A percentile compares a stretch with the other conserved stretches of the same genome.
Evolutionary conservation across 2,797 vertebrate species (phyloP).

Genomic region (Notolepis coatsorum): DNA sequence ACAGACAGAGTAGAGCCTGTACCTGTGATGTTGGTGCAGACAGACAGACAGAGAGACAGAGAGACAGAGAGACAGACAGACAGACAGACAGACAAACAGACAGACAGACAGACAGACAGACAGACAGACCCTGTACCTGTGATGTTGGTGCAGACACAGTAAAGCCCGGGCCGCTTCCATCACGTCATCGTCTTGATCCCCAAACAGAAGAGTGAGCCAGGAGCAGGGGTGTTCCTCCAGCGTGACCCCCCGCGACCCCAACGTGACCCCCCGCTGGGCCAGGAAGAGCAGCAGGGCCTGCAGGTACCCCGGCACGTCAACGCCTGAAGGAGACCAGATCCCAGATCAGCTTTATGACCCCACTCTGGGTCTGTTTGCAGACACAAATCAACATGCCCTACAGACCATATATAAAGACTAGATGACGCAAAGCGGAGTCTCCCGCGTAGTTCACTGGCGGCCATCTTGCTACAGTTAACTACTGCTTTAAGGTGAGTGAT

Average conservation of each 20-base stretch:
- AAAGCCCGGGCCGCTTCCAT: slow-evolving; percentile 88
- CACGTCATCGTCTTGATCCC: slow-evolving; percentile 97
- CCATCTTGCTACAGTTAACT: too few relatives aligned
- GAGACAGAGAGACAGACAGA: too few relatives aligned
- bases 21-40: slow-evolving; percentile 82
- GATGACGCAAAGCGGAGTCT: too few relatives aligned
- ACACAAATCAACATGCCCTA: too few relatives aligned
- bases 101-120: neutral
- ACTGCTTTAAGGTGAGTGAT: too few relatives aligned
- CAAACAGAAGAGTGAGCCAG: slow-evolving; percentile 87
- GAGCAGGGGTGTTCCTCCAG: slow-evolving; percentile 80
- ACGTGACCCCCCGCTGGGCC: slow-evolving; percentile 55
- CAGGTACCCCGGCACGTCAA: slow-evolving; percentile 47
- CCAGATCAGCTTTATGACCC: neutral
- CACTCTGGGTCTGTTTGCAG: too few relatives aligned
- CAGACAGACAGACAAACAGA: neutral
- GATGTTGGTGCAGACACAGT: slow-evolving; percentile 82
- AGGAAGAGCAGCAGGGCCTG: slow-evolving; percentile 79
- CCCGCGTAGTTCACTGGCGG: too few relatives aligned
- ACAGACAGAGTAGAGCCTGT: neutral
- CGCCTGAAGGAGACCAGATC: slow-evolving; percentile 33
- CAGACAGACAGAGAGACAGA: too few relatives aligned
- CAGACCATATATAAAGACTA: too few relatives aligned
- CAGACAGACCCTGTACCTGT: slow-evolving; percentile 52
- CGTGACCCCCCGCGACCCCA: slow-evolving; percentile 42